Conservation (phyloP, 2,888 invertebrate genomes). For the Suillia variegata region DNA sequence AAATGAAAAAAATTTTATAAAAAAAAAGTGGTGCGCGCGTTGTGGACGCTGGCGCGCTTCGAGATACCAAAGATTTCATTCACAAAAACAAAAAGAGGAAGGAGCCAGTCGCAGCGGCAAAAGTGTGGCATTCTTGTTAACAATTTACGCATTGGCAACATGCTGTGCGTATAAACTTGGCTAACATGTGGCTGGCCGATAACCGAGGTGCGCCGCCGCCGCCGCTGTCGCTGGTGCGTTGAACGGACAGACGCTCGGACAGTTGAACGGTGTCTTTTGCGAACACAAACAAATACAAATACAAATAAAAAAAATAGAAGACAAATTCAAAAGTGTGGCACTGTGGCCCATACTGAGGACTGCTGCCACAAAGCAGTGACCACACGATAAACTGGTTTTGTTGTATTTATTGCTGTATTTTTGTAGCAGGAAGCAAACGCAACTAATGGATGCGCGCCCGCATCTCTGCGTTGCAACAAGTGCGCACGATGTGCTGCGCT, state of each 20-base stretch:
- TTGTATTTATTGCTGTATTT: too few relatives aligned
- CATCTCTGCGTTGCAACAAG: too few relatives aligned
- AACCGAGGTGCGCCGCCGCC: neutral
- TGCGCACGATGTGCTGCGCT: too few relatives aligned
- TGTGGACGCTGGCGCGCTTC: neutral
- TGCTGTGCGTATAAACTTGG: constrained; percentile 23
- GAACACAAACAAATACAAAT: too few relatives aligned
- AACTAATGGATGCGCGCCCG: too few relatives aligned
- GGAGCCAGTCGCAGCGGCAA: neutral
- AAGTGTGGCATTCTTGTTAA: constrained; percentile 17
- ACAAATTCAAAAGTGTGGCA: too few relatives aligned
- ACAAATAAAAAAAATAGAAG: too few relatives aligned
- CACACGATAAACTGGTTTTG: too few relatives aligned
- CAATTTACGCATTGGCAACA: constrained; percentile 29
- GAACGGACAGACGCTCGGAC: constrained; percentile 6
- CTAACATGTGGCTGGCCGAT: constrained; percentile 13
- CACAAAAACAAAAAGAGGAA: constrained; percentile 4
- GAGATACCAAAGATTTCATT: constrained; percentile 4
- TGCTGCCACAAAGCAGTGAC: too few relatives aligned
- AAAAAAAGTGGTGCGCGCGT: neutral
- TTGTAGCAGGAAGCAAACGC: too few relatives aligned
- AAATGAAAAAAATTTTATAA: neutral
- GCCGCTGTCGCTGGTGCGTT: constrained; percentile 6
- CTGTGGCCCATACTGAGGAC: too few relatives aligned
- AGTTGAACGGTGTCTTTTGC: too few relatives aligned